Evolutionary conservation across 2,113 vertebrate genomes (phyloP), one percentile per base, ranked within the genome.

Genomic region (Campylorhamphus procurvoides): DNA sequence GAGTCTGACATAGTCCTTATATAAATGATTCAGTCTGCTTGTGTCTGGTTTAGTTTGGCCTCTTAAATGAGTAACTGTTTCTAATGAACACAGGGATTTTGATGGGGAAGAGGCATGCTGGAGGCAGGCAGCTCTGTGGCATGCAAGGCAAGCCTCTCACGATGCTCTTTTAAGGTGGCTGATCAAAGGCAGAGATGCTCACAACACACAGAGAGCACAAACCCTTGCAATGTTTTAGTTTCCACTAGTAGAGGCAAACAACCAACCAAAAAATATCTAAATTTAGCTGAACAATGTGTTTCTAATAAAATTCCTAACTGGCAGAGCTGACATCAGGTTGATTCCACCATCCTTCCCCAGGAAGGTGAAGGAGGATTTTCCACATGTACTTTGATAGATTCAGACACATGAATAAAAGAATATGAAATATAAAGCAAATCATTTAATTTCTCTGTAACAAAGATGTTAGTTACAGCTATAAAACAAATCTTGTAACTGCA

Each of bases 351-450:
- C 42, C 56, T 75, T 87, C 62, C n/a, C 35, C 0, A 0, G 24
- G 24, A 68, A 19, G 7, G 29, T 72, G 44, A 76, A 85, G 39
- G 40, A 80, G 10, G 7, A 56, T 47, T 89, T 88, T 76, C 49
- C 53, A 37, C 37, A 1, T 44, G 58, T 27, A 50, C 20, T 52
- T 85, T 46, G 40, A 39, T 18, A 37, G 11, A 12, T 63, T 68
- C 80, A 66, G 59, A 31, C 3, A 46, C 39, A 17, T 42, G 39
- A 86, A 86, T 76, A 56, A 72, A 85, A 92, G 71, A 33, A 80
- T 16, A 28, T 73, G 63, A 76, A 88, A 80, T 35, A 52, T n/a
- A 89, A 92, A 92, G 68, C 46, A 90, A 90, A 81, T 76, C 3
- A 77, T 88, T 90, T 58, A 4, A 4, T 83, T 92, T 80, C 53